Base-by-base conservation (phyloP, 2,888 invertebrate genomes). In the Andrena flavipes region DNA sequence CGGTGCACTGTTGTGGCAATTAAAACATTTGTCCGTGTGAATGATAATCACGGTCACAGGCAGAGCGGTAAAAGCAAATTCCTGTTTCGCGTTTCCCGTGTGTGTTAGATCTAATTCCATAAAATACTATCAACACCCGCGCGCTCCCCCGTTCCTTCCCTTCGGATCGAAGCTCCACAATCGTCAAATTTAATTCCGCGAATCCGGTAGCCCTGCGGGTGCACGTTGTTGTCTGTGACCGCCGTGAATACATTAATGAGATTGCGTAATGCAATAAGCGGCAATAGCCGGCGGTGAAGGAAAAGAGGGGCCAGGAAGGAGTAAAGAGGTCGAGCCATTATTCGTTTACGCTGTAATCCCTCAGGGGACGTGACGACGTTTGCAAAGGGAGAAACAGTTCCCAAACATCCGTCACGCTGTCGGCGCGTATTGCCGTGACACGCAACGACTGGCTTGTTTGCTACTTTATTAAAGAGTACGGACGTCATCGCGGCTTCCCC, bases 341-440 rank as follows among this genome's bases (percentile, higher is more conserved):
- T 80, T 84, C 86, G 84, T 84, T 86, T 80, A 74, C 30, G 63
- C 54, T 29, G 84, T 82, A 83, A 88, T 84, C 76, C 81, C 83
- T 30, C 68, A 60, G 60, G 77, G 56, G 60, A 80, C 80, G 78
- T 75, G 84, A 68, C 76, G 75, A 84, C 78, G 74, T 63, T 79
- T 59, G 74, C 67, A 59, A 69, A 68, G 69, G 84, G 74, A 64
- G 77, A 76, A 82, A 80, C 72, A 59, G 68, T 65, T 64, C 59
- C 82, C 76, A 60, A 71, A 78, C 86, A 87, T 87, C 84, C 86
- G 84, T 87, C 88, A 87, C 76, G 13, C 67, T 86, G 88, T 87
- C 88, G 70, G 62, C 75, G 72, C n/a, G 63, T 78, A 75, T 82
- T 67, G 49, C 69, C 10, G 68, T 80, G 56, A 80, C 87, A 85